These are phyloP conservation scores for Pedicia rivosa DNA, from an alignment of 2,888 invertebrate species.

Conservation along the genomic window DNA sequence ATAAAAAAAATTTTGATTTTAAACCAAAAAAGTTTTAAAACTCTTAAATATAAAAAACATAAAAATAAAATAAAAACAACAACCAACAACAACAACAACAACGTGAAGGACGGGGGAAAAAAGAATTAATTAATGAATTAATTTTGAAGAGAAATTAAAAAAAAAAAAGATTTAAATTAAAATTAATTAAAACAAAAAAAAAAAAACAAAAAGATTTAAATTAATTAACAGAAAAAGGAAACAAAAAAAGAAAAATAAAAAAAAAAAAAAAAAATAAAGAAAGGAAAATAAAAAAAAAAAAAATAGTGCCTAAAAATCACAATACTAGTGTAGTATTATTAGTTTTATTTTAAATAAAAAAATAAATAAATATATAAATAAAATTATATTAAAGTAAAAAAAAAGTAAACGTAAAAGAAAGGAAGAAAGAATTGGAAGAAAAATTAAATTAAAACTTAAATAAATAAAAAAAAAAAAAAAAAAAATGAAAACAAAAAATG, in stretches of 20 bases:
- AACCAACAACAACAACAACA: no score
- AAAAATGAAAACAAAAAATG: background rate
- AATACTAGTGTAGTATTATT: constrained; percentile 32
- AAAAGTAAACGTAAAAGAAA: background rate
- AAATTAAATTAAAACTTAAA: background rate
- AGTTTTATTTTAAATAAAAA: constrained; percentile 10
- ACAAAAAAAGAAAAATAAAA: no score
- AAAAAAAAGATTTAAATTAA: background rate
- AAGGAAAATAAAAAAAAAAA: constrained; percentile 10
- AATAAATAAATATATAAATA: background rate
- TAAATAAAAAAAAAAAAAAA: background rate
- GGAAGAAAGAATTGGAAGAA: background rate
- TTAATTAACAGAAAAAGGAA: no score
- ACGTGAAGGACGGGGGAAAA: no score
- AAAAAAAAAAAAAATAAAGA: background rate
- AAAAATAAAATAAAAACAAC: no score
- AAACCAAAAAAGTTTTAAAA: no score
- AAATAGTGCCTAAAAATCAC: constrained; percentile 32
- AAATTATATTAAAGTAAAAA: background rate
- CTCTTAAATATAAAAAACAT: no score
- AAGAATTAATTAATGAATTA: no score
- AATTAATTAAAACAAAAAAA: background rate
- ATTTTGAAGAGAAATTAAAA: no score
- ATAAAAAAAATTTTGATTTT: no score
- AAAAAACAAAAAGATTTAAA: background rate